Evolutionary conservation across 2,888 invertebrate species (phyloP).

Genomic region (Tenthredo amoena): DNA sequence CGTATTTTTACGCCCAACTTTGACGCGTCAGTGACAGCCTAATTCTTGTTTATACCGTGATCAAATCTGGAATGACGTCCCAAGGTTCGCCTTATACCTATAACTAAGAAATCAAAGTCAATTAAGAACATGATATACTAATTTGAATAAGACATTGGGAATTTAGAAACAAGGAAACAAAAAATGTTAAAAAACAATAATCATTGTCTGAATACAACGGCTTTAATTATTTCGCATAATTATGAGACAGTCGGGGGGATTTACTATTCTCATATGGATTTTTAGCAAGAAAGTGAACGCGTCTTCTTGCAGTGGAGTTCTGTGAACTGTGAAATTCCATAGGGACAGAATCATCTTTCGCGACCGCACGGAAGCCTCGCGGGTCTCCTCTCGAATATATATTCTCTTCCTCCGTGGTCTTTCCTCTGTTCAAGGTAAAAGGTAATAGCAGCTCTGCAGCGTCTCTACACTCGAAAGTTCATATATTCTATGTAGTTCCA

Average conservation of each 20-base stretch:
- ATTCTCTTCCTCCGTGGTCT: neutral
- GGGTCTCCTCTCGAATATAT: constrained; percentile 14
- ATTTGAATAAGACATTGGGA: neutral
- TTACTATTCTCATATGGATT: neutral
- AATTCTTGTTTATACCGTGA: constrained; percentile 16
- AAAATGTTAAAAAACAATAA: neutral
- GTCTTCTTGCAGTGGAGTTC: neutral
- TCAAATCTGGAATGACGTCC: neutral
- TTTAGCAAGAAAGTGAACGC: neutral
- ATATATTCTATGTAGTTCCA: neutral
- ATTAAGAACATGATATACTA: neutral
- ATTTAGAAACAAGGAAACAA: neutral
- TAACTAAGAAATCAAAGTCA: neutral
- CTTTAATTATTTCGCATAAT: neutral
- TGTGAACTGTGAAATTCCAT: constrained; percentile 45
- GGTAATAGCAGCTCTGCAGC: neutral
- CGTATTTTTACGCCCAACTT: neutral
- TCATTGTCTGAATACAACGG: neutral
- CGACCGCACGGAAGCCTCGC: constrained; percentile 43
- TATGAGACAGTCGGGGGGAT: neutral
- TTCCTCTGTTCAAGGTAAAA: constrained; percentile 31
- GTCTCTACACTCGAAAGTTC: neutral
- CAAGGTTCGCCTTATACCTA: constrained; percentile 26
- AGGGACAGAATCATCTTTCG: constrained; percentile 45
- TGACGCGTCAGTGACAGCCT: constrained; percentile 13